Percentiles rank a stretch among this genome's conserved stretches.
Evolutionary conservation across 2,113 vertebrate genomes (phyloP).

Genomic region (Rhadina sibilatrix): DNA sequence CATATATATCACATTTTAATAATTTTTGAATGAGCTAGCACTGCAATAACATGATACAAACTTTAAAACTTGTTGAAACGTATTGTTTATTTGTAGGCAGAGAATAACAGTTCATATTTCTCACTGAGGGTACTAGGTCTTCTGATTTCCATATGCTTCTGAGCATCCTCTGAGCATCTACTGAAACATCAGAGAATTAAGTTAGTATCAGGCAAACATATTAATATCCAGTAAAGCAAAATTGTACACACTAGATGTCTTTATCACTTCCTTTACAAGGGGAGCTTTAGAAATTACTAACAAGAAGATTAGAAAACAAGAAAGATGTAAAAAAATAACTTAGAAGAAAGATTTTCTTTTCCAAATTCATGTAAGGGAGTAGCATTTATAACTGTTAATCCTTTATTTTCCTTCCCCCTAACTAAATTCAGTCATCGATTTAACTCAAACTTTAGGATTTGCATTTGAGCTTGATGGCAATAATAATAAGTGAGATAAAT

Average conservation of each 20-base stretch:
- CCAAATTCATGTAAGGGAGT: background rate
- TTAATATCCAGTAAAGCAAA: background rate
- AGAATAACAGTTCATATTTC: background rate
- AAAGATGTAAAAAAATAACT: background rate
- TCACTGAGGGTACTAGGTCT: background rate
- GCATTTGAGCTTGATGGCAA: constrained; percentile 37
- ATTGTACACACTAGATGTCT: background rate
- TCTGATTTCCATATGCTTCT: background rate
- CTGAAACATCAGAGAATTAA: background rate
- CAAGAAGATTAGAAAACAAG: background rate
- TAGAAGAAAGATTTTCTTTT: background rate
- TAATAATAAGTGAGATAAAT: constrained; percentile 57
- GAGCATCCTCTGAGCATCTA: background rate
- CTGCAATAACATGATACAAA: background rate
- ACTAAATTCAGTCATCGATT: constrained; percentile 13
- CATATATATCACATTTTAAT: background rate
- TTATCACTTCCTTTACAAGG: background rate
- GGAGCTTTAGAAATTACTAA: background rate
- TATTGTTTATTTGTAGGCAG: background rate
- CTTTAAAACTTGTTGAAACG: background rate
- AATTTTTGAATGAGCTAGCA: background rate
- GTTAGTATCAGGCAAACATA: background rate
- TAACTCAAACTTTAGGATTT: constrained; percentile 37
- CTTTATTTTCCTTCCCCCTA: background rate
- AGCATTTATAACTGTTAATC: constrained; percentile 19